These are phyloP conservation scores for Saturnia pavonia DNA, from an alignment of 2,888 invertebrate species.

Conservation along the genomic window DNA sequence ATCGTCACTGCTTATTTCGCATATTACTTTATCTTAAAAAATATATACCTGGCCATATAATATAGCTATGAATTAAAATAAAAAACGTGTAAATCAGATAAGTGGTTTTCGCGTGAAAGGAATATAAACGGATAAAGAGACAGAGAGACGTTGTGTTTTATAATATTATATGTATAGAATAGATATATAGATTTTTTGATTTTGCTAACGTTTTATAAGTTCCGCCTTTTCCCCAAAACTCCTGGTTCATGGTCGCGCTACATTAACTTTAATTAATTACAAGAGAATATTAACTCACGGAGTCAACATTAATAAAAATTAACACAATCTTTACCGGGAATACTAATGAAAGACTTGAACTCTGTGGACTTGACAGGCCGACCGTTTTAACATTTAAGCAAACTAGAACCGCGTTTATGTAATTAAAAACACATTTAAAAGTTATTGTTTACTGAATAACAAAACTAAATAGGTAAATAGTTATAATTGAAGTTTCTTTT, in stretches of 20 bases:
- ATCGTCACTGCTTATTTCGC: too few species aligned
- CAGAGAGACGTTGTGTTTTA: too few species aligned
- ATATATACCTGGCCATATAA: too few species aligned
- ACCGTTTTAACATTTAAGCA: not conserved
- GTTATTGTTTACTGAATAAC: not conserved
- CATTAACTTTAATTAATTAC: constrained; percentile 30
- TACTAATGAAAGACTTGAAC: constrained; percentile 10
- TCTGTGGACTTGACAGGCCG: not conserved
- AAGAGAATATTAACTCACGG: constrained; percentile 32
- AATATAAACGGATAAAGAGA: too few species aligned
- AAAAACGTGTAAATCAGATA: too few species aligned
- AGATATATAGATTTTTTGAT: too few species aligned
- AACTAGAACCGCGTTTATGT: not conserved
- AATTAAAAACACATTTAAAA: not conserved
- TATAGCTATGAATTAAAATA: too few species aligned
- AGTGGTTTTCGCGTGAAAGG: too few species aligned
- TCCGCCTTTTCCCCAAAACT: not conserved
- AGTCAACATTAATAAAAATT: constrained; percentile 19
- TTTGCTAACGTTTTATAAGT: not conserved
- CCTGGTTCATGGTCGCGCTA: not conserved
- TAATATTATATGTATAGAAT: too few species aligned
- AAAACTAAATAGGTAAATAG: not conserved
- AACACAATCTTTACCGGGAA: constrained; percentile 7
- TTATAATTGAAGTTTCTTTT: not conserved
- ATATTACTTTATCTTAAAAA: too few species aligned